Percentiles rank a stretch among this genome's conserved stretches.
phyloP scores from a whole-genome alignment of 2,888 invertebrate genomes.

The Perithous albicinctus region DNA sequence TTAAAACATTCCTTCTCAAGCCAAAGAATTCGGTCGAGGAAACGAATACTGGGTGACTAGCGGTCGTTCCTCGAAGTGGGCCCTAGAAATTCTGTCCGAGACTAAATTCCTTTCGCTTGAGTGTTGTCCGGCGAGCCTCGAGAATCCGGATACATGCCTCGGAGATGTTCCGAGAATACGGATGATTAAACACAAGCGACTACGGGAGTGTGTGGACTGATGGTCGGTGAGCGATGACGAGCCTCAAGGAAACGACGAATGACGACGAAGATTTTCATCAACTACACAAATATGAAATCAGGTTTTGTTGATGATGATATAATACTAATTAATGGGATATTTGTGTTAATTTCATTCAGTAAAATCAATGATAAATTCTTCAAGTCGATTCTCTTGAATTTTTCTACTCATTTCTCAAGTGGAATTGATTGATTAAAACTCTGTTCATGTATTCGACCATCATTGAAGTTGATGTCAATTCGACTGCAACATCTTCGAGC shows the following conservation, averaged over 20 bases:
- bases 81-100: slow-evolving; percentile 33
- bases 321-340: neutral
- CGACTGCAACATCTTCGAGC: neutral
- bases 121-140: slow-evolving; percentile 33
- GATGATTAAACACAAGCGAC: slow-evolving; percentile 26
- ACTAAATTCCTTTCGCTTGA: slow-evolving; percentile 41
- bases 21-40: too few species aligned
- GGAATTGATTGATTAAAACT: too few species aligned
- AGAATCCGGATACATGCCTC: slow-evolving; percentile 53
- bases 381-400: neutral
- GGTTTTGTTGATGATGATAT: neutral
- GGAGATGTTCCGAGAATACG: slow-evolving; percentile 48
- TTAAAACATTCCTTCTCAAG: too few species aligned
- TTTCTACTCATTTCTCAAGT: neutral
- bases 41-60: neutral
- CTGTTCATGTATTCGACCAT: too few species aligned
- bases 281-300: neutral
- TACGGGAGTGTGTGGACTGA: slow-evolving; percentile 1
- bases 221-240: slow-evolving; percentile 22
- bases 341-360: neutral
- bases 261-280: neutral
- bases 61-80: slow-evolving; percentile 26
- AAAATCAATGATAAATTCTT: neutral
- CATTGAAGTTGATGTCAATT: slow-evolving; percentile 11
- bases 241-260: neutral